Percentiles rank a stretch among this genome's conserved stretches.
Conservation (phyloP, 2,797 vertebrate species). For the Podarcis lilfordi region DNA sequence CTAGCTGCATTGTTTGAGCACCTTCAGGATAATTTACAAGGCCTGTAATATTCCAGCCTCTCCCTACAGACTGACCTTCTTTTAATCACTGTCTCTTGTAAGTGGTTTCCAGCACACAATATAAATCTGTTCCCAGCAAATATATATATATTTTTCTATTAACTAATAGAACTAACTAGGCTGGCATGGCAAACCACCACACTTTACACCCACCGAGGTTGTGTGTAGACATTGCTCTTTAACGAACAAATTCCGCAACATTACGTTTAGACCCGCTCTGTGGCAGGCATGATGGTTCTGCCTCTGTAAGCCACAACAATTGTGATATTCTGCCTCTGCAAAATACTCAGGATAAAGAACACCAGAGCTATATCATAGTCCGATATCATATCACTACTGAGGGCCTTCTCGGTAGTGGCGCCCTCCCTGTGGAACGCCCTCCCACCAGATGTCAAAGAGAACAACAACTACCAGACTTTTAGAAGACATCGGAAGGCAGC, state of each 20-base stretch:
- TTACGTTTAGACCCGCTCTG: neutral
- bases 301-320: neutral
- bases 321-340: neutral
- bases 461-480: too few relatives aligned
- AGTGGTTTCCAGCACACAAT: fast-evolving
- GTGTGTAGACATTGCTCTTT: neutral
- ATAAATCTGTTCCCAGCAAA: constrained; percentile 34
- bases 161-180: neutral
- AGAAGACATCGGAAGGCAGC: too few relatives aligned
- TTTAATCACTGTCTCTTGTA: constrained; percentile 43
- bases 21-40: constrained; percentile 47
- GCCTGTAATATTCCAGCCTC: neutral
- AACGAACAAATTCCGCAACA: neutral
- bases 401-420: too few relatives aligned
- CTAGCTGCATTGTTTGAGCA: constrained; percentile 43
- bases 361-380: neutral
- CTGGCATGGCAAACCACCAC: neutral
- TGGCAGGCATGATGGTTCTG: neutral
- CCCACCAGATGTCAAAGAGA: too few relatives aligned
- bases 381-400: too few relatives aligned
- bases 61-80: constrained; percentile 64
- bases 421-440: too few relatives aligned
- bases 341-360: neutral
- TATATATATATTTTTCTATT: neutral
- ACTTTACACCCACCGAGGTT: neutral